Conservation (phyloP, 1,140 invertebrate species). For the Agrypnia vestita region DNA sequence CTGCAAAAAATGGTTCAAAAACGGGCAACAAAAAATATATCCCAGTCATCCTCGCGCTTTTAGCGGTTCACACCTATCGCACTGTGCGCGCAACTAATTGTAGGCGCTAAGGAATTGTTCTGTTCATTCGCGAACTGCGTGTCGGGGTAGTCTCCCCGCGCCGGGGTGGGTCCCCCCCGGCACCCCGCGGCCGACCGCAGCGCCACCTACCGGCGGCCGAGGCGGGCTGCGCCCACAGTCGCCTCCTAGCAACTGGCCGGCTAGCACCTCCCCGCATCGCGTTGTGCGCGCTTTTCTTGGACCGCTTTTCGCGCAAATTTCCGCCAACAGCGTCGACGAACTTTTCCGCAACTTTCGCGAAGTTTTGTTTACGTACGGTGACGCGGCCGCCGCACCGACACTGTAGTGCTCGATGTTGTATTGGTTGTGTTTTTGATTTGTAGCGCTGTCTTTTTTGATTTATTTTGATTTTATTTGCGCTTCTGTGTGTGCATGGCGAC, state of each 20-base stretch:
- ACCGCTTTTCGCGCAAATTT: constrained; percentile 14
- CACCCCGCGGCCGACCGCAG: constrained; percentile 13
- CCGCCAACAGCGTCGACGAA: constrained; percentile 19
- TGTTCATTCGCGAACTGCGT: not conserved
- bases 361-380: not conserved
- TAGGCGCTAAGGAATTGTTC: constrained; percentile 7
- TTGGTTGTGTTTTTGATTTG: not conserved
- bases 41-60: too few species aligned
- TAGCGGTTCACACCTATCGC: not conserved
- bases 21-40: too few species aligned
- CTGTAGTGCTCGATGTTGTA: too few species aligned
- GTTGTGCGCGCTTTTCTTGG: constrained; percentile 6
- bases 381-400: too few species aligned
- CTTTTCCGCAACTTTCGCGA: constrained; percentile 16
- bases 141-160: not conserved
- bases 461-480: constrained; percentile 7
- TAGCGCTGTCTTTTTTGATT: not conserved
- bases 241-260: constrained; percentile 35
- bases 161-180: constrained; percentile 16
- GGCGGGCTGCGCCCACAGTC: constrained; percentile 47
- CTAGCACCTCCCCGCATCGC: constrained; percentile 20
- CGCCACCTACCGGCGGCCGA: constrained; percentile 15
- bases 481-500: constrained; percentile 39
- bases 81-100: not conserved
- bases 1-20: too few species aligned